Conservation (phyloP, 2,888 invertebrate species). For the Clanis bilineata region DNA sequence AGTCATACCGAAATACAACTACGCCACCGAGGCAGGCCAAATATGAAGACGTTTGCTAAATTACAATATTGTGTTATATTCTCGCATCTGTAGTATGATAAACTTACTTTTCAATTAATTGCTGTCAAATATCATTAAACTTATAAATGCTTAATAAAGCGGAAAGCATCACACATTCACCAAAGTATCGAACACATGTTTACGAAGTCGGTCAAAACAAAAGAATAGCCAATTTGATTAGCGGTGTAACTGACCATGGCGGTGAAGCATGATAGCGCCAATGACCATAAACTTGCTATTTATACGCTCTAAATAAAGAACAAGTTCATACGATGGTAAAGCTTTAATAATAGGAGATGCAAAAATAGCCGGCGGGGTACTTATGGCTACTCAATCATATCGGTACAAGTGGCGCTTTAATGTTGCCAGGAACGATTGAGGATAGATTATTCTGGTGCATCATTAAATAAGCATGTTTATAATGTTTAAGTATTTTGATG, state of each 20-base stretch:
- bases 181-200: background rate
- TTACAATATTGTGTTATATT: too few relatives aligned
- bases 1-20: too few relatives aligned
- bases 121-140: too few relatives aligned
- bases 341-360: constrained; percentile 1
- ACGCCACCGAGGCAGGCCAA: too few relatives aligned
- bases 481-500: too few relatives aligned
- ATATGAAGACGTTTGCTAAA: too few relatives aligned
- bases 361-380: background rate
- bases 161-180: background rate
- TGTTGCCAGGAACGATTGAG: background rate
- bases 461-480: background rate
- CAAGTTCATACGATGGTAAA: background rate
- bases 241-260: background rate
- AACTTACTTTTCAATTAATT: too few relatives aligned
- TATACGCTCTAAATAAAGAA: constrained; percentile 7
- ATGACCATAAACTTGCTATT: background rate
- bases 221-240: background rate
- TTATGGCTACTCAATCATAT: constrained; percentile 5
- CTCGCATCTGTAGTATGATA: too few relatives aligned
- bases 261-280: background rate
- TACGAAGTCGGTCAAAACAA: background rate
- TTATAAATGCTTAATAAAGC: too few relatives aligned
- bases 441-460: background rate
- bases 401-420: constrained; percentile 1